Evolutionary conservation across 2,797 vertebrate genomes (phyloP).

Genomic region (Hybognathus amarus): DNA sequence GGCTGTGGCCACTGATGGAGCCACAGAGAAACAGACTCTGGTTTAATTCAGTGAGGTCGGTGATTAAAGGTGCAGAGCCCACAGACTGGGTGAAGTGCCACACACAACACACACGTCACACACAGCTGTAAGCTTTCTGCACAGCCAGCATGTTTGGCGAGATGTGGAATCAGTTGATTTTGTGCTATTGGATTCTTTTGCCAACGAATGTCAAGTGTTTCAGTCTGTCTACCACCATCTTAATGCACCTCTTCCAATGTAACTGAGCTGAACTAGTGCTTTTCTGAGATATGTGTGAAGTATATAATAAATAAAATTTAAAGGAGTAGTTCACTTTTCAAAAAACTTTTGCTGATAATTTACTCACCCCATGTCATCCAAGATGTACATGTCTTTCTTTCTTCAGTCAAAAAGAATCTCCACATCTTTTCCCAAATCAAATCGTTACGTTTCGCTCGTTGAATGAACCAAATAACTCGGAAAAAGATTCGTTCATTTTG

Average conservation of each 20-base stretch:
- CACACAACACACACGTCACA: constrained; percentile 11
- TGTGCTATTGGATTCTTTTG: constrained; percentile 14
- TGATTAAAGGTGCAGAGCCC: constrained; percentile 42
- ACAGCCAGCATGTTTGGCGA: not conserved
- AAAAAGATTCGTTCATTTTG: too few species aligned
- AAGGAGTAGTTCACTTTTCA: too few species aligned
- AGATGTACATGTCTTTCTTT: too few species aligned
- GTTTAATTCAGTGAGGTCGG: constrained; percentile 26
- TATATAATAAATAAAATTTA: not conserved
- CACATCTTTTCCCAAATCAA: too few species aligned
- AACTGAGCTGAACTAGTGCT: not conserved
- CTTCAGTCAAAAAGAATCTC: too few species aligned
- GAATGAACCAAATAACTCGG: too few species aligned
- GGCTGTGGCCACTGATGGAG: constrained; percentile 37
- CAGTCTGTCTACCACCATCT: not conserved
- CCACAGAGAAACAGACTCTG: constrained; percentile 44
- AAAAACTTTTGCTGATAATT: too few species aligned
- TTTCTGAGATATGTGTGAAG: not conserved
- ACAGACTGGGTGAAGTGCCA: constrained; percentile 42
- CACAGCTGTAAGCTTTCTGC: not conserved
- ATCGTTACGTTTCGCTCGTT: too few species aligned
- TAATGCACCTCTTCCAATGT: not conserved
- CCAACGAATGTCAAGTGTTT: constrained; percentile 2
- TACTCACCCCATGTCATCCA: too few species aligned
- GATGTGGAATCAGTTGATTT: constrained; percentile 1